Percentiles rank a stretch among this genome's conserved stretches.
Evolutionary conservation across 2,113 vertebrate species (phyloP).

Genomic region (Chlamydotis undulata): DNA sequence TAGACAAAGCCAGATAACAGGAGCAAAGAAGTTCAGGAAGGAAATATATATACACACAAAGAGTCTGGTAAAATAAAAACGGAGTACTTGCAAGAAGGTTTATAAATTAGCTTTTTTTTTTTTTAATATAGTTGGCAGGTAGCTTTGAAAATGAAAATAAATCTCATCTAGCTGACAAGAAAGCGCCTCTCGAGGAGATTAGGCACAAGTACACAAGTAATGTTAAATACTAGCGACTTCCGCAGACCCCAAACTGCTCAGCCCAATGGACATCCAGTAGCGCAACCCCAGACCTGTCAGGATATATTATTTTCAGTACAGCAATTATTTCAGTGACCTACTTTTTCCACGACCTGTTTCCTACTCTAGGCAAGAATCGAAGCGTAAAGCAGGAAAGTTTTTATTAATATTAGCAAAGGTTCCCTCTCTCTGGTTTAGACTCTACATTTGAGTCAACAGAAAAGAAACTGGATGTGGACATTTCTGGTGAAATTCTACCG

Average conservation of each 20-base stretch:
- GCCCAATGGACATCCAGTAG: slow-evolving; percentile 53
- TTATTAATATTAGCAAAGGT: slow-evolving; percentile 41
- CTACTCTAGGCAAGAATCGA: slow-evolving; percentile 62
- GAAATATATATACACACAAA: neutral
- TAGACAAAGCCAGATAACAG: neutral
- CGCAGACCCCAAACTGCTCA: slow-evolving; percentile 21
- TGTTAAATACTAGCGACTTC: slow-evolving; percentile 35
- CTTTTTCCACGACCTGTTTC: slow-evolving; percentile 65
- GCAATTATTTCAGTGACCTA: slow-evolving; percentile 78
- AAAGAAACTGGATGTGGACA: neutral
- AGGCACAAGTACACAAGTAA: slow-evolving; percentile 23
- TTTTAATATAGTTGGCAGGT: neutral
- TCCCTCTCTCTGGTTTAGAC: neutral
- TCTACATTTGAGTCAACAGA: slow-evolving; percentile 22
- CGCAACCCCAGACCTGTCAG: slow-evolving; percentile 71
- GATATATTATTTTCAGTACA: slow-evolving; percentile 74
- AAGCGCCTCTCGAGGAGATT: slow-evolving; percentile 22
- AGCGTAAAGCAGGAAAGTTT: slow-evolving; percentile 33
- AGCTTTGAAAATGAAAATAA: neutral
- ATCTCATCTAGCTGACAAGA: neutral
- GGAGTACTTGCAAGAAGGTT: neutral
- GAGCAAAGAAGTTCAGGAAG: neutral
- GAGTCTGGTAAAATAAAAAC: neutral
- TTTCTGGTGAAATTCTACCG: neutral
- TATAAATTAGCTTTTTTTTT: neutral